Base-by-base conservation (phyloP, 2,797 vertebrate genomes). In the Pangasius mekongensis region DNA sequence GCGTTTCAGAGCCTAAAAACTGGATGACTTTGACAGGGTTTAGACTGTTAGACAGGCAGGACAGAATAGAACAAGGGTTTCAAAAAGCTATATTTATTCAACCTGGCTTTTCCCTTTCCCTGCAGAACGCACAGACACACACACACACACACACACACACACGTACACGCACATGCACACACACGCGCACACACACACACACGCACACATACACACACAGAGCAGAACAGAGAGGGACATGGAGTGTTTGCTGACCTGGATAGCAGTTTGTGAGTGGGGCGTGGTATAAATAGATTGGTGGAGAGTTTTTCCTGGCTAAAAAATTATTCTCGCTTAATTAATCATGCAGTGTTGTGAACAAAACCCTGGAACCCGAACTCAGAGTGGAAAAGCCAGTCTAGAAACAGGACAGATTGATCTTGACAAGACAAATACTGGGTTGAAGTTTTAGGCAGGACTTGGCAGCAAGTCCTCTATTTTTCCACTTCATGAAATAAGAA, bases 201-300 rank as follows among this genome's bases (percentile, higher is more conserved):
- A 36, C 67, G 18, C 71, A 74, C 43, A 76, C 73, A 49, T 47
- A 73, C 33, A 49, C 22, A 27, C 22, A 49, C 77, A 39, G 5
- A 82, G 91, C 90, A 89, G 62, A 90, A 89, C 43, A 88, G 88
- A 91, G 84, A 85, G 67, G 85, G 64, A 89, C 77, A 84, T 86
- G 56, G 87, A 91, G 76, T 83, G 80, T 89, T 86, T 88, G 87
- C 85, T 87, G 91, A 91, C 91, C 91, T 91, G 90, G 84, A 91
- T 90, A 91, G 85, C 60, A 66, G 88, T 90, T 87, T 90, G 52
- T 22, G 80, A 88, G 84, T 62, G 36, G 58, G 73, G 66, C 86
- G 86, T 39, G 33, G 86, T 90, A 89, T 89, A 91, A 91, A 92
- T 87, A 92, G 89, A 77, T 74, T 87, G 66, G 89, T 87, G 78